These are phyloP conservation scores for Antheraea assamensis DNA, from an alignment of 2,888 invertebrate genomes.

Conservation along the genomic window DNA sequence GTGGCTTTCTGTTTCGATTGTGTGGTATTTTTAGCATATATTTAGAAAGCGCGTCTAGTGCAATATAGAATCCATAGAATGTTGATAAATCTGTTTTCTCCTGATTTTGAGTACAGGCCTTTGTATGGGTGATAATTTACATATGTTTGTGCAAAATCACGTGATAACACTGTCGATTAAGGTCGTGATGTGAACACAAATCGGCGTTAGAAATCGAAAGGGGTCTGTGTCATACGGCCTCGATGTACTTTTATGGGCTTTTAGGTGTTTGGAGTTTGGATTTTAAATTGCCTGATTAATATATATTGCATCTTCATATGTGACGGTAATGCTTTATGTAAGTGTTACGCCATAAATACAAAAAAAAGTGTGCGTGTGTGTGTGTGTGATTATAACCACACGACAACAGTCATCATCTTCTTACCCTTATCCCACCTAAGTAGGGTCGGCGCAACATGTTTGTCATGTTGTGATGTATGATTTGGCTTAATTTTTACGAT, in stretches of 20 bases:
- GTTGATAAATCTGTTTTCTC: slow-evolving; percentile 45
- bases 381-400: no score
- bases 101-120: slow-evolving; percentile 44
- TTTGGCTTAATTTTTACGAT: no score
- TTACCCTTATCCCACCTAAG: no score
- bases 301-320: neutral
- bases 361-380: neutral
- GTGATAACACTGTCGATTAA: slow-evolving; percentile 47
- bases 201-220: slow-evolving; percentile 50
- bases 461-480: no score
- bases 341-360: neutral
- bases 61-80: slow-evolving; percentile 30
- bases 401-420: no score
- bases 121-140: slow-evolving; percentile 43
- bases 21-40: neutral
- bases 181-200: slow-evolving; percentile 49
- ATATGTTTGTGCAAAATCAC: slow-evolving; percentile 41
- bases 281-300: slow-evolving; percentile 8
- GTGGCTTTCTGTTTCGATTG: neutral
- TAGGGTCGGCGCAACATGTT: no score
- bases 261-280: slow-evolving; percentile 13
- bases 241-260: slow-evolving; percentile 14
- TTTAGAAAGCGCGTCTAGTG: neutral
- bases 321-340: neutral
- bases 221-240: slow-evolving; percentile 28